Base-by-base conservation (phyloP, 2,797 vertebrate species). In the Eulemur albifrons region DNA sequence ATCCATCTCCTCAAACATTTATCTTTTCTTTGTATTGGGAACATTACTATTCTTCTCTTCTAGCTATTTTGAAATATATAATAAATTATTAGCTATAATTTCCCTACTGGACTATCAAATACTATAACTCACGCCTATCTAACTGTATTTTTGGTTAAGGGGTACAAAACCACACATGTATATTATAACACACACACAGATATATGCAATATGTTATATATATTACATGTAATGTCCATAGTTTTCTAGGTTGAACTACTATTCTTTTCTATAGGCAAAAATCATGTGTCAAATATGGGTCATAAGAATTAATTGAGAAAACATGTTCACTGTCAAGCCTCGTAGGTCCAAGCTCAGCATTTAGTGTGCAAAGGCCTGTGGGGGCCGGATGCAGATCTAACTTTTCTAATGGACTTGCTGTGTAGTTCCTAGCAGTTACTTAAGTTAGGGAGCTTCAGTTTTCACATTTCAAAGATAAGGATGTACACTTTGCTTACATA, bases 291-390 rank as follows among this genome's bases (percentile, higher is more conserved):
- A 86, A 18, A 40, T n/a, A 21, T 35, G 11, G 5, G 25, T 90
- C 90, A 77, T 38, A 82, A 48, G 81, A 40, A 30, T 45, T 79
- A 27, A 15, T 54, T 70, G 45, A 95, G 50, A 63, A 93, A 95
- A 61, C 43, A n/a, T 32, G 27, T 32, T 75, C 38, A 43, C 52
- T 40, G 8, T 59, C 73, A 95, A 72, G 40, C 0, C 12, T 69
- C 14, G 2, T 3, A 38, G 13, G 21, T 11, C 1, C 1, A 88
- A 35, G 10, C 1, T 18, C 12, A 77, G 15, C 5, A 30, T 70
- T 52, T 35, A n/a, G 21, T 2, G 8, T 70, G 30, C 89, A 30
- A 94, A 76, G 13, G 10, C 6, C 40, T 43, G 43, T 43, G 43
- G 35, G 35, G 35, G 15, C 4, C 35, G 65, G 13, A 0, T 18